phyloP scores from a whole-genome alignment of 2,113 vertebrate species.

The Pipa parva region DNA sequence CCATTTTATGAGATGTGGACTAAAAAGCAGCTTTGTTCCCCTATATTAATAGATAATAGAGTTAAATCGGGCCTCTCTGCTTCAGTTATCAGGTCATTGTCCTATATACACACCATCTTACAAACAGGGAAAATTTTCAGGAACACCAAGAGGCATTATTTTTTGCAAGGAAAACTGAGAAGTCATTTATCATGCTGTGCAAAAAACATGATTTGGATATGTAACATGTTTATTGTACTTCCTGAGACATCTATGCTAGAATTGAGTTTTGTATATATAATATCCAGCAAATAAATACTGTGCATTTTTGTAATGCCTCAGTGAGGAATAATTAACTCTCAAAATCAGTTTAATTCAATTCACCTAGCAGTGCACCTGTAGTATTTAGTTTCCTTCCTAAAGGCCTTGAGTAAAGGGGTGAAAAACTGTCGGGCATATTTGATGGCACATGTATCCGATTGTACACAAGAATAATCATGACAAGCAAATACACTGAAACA shows the following conservation, averaged over 20 bases:
- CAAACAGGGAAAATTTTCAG: no score
- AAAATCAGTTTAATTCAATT: background rate
- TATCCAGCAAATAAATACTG: background rate
- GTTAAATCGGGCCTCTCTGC: no score
- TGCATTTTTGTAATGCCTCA: background rate
- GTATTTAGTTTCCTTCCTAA: background rate
- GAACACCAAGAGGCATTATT: background rate
- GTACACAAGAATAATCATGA: background rate
- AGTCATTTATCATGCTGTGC: background rate
- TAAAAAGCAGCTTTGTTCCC: no score
- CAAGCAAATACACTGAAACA: background rate
- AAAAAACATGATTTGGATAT: background rate
- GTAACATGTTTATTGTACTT: slow-evolving; percentile 1
- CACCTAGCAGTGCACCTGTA: background rate
- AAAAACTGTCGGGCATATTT: background rate
- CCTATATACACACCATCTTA: no score
- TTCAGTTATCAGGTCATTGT: no score
- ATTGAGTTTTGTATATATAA: background rate
- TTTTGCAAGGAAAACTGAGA: background rate
- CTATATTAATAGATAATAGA: no score
- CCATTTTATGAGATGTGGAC: no score
- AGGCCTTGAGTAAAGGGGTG: background rate
- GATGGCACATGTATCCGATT: background rate
- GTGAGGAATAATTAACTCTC: background rate
- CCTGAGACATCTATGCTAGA: background rate